Conservation (phyloP, 2,888 invertebrate genomes). For the Drosophila birchii region DNA sequence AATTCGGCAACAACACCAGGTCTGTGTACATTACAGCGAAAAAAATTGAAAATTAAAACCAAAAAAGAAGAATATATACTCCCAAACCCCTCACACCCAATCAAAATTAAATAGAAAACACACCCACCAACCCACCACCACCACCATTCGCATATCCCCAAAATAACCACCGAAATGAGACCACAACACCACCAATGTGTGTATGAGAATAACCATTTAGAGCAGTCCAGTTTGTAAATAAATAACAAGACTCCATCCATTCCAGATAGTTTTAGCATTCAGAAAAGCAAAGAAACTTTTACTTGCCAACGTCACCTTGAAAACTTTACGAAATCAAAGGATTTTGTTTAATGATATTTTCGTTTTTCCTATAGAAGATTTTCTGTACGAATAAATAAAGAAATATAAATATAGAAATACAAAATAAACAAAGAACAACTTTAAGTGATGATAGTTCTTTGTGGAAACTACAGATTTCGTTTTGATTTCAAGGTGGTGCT, state of each 20-base stretch:
- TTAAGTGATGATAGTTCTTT: too few species aligned
- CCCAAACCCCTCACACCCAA: conserved; percentile 4
- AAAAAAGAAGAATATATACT: conserved; percentile 30
- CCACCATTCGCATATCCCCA: conserved; percentile 11
- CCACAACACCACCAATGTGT: conserved; percentile 11
- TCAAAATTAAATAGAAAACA: conserved; percentile 49
- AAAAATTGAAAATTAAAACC: conserved; percentile 43
- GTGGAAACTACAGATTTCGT: not conserved
- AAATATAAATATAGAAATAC: too few species aligned
- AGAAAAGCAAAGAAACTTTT: not conserved
- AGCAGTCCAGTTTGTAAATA: conserved; percentile 26
- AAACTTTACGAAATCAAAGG: conserved; percentile 1
- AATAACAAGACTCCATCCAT: conserved; percentile 1
- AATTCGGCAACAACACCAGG: conserved; percentile 85
- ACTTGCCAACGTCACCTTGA: not conserved
- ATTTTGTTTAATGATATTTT: too few species aligned
- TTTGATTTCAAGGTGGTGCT: conserved; percentile 7
- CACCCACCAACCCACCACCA: not conserved
- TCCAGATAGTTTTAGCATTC: conserved; percentile 1
- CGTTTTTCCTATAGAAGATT: too few species aligned
- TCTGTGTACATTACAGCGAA: conserved; percentile 82
- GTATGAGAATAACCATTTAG: conserved; percentile 7
- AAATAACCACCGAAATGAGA: conserved; percentile 16
- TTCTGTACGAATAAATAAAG: too few species aligned
- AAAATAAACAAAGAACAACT: too few species aligned